Evolutionary conservation across 2,888 invertebrate genomes (phyloP).

Genomic region (Cheilosia variabilis): DNA sequence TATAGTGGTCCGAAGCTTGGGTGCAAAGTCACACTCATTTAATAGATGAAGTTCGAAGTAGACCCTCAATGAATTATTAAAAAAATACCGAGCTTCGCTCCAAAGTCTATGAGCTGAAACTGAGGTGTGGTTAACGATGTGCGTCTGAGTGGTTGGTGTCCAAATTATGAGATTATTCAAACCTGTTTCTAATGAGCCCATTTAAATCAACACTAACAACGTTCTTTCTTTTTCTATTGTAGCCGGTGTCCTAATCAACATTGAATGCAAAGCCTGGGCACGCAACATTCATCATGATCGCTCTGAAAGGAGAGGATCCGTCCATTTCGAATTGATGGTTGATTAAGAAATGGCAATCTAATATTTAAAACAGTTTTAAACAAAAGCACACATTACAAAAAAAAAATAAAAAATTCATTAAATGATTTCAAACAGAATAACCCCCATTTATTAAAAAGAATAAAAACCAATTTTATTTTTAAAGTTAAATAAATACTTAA

Average conservation of each 20-base stretch:
- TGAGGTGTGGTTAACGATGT: too few relatives aligned
- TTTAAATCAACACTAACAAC: neutral
- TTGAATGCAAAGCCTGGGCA: conserved; percentile 97
- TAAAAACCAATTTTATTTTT: conserved; percentile 61
- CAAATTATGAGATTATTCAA: too few relatives aligned
- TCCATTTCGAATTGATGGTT: conserved; percentile 97
- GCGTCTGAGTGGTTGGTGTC: too few relatives aligned
- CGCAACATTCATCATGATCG: conserved; percentile 94
- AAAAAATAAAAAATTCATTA: conserved; percentile 40
- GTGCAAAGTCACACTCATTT: too few relatives aligned
- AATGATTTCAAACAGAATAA: conserved; percentile 49
- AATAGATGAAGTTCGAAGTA: too few relatives aligned
- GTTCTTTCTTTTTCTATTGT: conserved; percentile 67
- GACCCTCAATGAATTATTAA: too few relatives aligned
- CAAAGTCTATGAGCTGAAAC: too few relatives aligned
- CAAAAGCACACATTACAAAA: conserved; percentile 60
- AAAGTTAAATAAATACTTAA: conserved; percentile 66
- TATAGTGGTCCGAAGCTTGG: too few relatives aligned
- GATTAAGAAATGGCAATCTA: conserved; percentile 86
- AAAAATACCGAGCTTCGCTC: too few relatives aligned
- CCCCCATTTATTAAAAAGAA: conserved; percentile 64
- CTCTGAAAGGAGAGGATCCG: conserved; percentile 94
- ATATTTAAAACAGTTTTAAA: conserved; percentile 70
- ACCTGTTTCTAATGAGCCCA: neutral
- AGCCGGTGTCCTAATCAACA: conserved; percentile 95